Evolutionary conservation across 30 jellyfish, hydroid and myxozoan species (phyloP), one percentile per base, ranked within the genome.

Genomic region (Aurelia aurita): DNA sequence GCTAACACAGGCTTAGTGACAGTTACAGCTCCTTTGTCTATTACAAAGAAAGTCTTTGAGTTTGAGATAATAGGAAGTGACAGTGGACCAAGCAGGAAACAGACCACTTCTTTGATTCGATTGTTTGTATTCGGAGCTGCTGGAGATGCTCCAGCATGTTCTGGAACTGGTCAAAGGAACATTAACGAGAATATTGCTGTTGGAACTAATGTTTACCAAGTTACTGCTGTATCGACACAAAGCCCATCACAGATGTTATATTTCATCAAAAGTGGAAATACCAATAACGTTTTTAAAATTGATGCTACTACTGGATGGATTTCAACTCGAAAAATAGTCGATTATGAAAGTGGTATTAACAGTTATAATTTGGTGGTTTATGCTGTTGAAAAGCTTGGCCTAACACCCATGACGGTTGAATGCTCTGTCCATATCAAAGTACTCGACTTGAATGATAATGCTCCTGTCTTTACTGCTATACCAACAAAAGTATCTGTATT

Each of bases 1-100:
- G 62, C 65, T 5, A 46, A 43, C 67, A 93, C 87, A 44, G 98
- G 98, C 20, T 79, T 53, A 35, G 61, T 87, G 28, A 70, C 91
- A 8, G 87, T 84, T 2, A 55, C 57, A 16, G 84, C 90, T 22
- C 86, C 83, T 26, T 44, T 83, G 25, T 39, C 93, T 7, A 32
- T 43, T 22, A 53, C 61, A 10, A 83, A 59, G 74, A 83, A 83
- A 22, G 54, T 70, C 16, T 83, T 69, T 7, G 57, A 60, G 43
- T 28, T 70, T 55, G 84, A 69, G 57, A 72, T 70, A 3, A 59
- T 7, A 54, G 93, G 87, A 35, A 32, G 59, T 57, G 93, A 83
- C 61, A n/a, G 29, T 6, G 74, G 87, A 0, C 26, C 54, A 16
- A 66, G 62, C 58, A 54, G 62, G 14, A 83, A 35, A 74, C 62